phyloP scores from a whole-genome alignment of 2,888 invertebrate genomes.

The Mellilla xanthometata region DNA sequence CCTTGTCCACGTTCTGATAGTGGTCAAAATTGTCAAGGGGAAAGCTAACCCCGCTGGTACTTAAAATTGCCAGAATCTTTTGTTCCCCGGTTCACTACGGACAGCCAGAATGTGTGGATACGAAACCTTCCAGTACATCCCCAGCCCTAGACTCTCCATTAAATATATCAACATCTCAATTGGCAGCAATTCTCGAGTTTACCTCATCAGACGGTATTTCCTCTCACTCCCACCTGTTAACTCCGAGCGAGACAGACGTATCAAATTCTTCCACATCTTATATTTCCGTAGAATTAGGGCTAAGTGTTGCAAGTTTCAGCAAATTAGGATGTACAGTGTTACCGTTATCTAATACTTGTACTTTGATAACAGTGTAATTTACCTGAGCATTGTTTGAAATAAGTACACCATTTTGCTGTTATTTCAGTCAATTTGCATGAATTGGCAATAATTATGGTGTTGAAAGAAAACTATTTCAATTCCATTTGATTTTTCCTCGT shows the following conservation, averaged over 20 bases:
- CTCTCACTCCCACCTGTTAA: slow-evolving; percentile 54
- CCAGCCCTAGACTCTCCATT: slow-evolving; percentile 17
- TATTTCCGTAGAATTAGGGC: slow-evolving; percentile 17
- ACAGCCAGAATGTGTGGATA: no score
- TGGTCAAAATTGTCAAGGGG: no score
- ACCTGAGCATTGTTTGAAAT: background rate
- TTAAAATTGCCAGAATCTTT: no score
- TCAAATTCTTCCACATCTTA: slow-evolving; percentile 13
- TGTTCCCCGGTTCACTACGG: no score
- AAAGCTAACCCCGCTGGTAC: no score
- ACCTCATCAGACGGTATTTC: slow-evolving; percentile 69
- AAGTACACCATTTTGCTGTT: no score
- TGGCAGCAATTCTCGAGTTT: slow-evolving; percentile 45
- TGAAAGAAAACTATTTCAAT: no score
- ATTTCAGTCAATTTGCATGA: no score
- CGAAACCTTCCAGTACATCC: background rate
- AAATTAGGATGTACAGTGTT: slow-evolving; percentile 11
- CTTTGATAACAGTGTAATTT: background rate
- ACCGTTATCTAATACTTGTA: slow-evolving; percentile 3
- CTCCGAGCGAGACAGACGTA: slow-evolving; percentile 27
- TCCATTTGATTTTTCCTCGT: no score
- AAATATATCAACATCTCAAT: slow-evolving; percentile 27
- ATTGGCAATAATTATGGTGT: no score
- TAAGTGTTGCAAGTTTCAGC: slow-evolving; percentile 8
- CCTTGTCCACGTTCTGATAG: no score